Conservation (phyloP, 1,140 invertebrate genomes). For the Dreissena rostriformis region DNA sequence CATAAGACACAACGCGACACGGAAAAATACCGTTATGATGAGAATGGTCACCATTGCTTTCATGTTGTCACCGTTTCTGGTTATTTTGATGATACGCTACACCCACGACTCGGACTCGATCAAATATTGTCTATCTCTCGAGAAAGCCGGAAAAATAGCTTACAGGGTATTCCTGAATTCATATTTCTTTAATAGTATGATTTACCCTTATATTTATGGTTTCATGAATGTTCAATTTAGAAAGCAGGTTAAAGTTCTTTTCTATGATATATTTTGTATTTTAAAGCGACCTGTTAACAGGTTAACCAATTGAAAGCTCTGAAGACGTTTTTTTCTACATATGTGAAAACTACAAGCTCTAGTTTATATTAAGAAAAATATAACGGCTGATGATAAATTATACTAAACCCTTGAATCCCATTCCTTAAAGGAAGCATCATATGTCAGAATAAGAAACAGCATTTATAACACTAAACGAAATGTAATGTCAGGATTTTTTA, state of each 20-base stretch:
- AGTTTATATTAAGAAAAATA: too few species aligned
- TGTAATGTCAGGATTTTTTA: too few species aligned
- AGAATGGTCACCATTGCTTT: slow-evolving; percentile 56
- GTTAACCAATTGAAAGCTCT: too few species aligned
- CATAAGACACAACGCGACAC: slow-evolving; percentile 9
- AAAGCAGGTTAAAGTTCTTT: slow-evolving; percentile 25
- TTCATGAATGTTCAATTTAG: slow-evolving; percentile 50
- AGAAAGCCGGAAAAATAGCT: slow-evolving; percentile 23
- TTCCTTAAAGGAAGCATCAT: too few species aligned
- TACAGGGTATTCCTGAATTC: slow-evolving; percentile 41
- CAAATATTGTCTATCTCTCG: slow-evolving; percentile 5
- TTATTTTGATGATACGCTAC: slow-evolving; percentile 38
- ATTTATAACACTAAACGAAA: too few species aligned
- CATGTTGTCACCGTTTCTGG: slow-evolving; percentile 46
- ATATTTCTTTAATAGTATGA: slow-evolving; percentile 53
- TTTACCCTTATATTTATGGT: slow-evolving; percentile 51
- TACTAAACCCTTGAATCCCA: too few species aligned
- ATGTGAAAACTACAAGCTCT: too few species aligned
- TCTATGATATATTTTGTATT: slow-evolving; percentile 26
- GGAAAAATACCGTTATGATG: slow-evolving; percentile 56
- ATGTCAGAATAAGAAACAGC: too few species aligned
- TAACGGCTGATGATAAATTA: too few species aligned
- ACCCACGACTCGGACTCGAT: background rate
- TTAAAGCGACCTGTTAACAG: too few species aligned
- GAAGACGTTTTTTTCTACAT: too few species aligned